Conservation (phyloP, 1,140 invertebrate genomes). For the Meloidogyne floridensis region DNA sequence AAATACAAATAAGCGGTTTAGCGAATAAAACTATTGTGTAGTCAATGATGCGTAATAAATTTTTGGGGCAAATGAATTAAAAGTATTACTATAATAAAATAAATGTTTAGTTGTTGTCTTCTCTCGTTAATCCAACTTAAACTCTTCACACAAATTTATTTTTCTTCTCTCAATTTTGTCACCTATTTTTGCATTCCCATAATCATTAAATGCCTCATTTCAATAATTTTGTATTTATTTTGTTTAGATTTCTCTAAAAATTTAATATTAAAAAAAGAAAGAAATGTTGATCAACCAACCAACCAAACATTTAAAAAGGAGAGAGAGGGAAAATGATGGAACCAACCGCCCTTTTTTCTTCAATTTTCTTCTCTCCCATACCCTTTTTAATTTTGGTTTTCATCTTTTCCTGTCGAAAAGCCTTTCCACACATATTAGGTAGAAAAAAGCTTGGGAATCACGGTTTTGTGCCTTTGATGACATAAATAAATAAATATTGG, state of each 20-base stretch:
- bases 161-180: too few relatives aligned
- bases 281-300: not conserved
- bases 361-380: not conserved
- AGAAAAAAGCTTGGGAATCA: constrained; percentile 1
- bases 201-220: not conserved
- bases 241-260: not conserved
- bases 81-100: not conserved
- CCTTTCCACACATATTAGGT: not conserved
- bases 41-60: constrained; percentile 5
- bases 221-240: not conserved
- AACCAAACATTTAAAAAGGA: not conserved
- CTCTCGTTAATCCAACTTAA: not conserved
- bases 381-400: not conserved
- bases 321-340: not conserved
- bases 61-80: constrained; percentile 6
- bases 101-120: not conserved
- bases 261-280: not conserved
- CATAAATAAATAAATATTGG: constrained; percentile 1
- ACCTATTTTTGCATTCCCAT: not conserved
- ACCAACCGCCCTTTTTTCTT: not conserved
- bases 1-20: not conserved
- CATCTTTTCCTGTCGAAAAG: not conserved
- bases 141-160: not conserved
- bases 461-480: not conserved
- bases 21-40: not conserved